Evolutionary conservation across 2,888 invertebrate species (phyloP).

Genomic region (Agrotis puta): DNA sequence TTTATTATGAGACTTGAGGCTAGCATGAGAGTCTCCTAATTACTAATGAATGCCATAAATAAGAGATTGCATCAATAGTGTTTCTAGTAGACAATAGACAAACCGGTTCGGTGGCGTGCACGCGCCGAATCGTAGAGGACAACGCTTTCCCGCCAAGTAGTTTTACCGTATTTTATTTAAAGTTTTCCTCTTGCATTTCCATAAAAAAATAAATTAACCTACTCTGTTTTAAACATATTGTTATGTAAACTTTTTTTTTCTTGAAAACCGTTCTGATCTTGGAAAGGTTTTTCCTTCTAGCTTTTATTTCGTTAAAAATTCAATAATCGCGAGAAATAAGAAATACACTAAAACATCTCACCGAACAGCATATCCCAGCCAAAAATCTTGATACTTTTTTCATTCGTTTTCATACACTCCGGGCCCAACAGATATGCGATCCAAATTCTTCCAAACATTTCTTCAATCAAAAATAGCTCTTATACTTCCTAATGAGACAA

Average conservation of each 20-base stretch:
- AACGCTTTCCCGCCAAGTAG: slow-evolving; percentile 42
- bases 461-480: slow-evolving; percentile 33
- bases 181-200: slow-evolving; percentile 51
- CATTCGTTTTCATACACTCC: neutral
- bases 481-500: slow-evolving; percentile 38
- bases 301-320: neutral
- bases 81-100: slow-evolving; percentile 10
- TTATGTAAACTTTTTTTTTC: too few relatives aligned
- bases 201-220: neutral
- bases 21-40: neutral
- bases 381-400: slow-evolving; percentile 32
- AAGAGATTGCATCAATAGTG: slow-evolving; percentile 23
- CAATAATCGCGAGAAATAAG: neutral
- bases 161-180: slow-evolving; percentile 30
- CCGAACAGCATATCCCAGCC: slow-evolving; percentile 29
- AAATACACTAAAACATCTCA: slow-evolving; percentile 9
- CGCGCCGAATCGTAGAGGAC: slow-evolving; percentile 44
- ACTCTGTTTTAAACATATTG: neutral
- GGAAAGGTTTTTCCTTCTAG: neutral
- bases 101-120: slow-evolving; percentile 47
- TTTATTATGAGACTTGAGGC: neutral
- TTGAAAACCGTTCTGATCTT: neutral
- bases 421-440: slow-evolving; percentile 32
- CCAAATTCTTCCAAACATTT: slow-evolving; percentile 49
- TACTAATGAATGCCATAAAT: slow-evolving; percentile 25